Evolutionary conservation across 2,797 vertebrate species (phyloP), one percentile per base, ranked within the genome.

Genomic region (Florisuga fusca): DNA sequence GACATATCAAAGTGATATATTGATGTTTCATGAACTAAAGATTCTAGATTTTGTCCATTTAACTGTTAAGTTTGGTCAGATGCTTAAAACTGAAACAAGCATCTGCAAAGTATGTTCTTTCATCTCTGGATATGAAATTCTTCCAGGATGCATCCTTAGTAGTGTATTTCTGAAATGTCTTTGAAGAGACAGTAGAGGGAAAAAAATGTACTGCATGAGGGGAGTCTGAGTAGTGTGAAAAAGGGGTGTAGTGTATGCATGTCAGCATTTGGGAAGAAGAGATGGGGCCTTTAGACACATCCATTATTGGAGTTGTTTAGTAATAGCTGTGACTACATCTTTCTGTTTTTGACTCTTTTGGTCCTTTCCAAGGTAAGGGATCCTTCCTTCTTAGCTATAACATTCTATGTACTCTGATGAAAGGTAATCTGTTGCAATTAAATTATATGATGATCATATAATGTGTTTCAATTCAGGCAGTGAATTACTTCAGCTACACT

Each of bases 151-250:
- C 9, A 16, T 46, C 7, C 13, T 57, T 67, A 15, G 4, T 19
- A 57, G 50, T n/a, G 13, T 1, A 33, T 9, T 14, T 72, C 45
- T 43, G 25, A 86, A 71, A 66, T 29, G 0, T 55, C 45, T 54
- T 34, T 45, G 19, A 26, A 36, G 20, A 50, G 15, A 62, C 4
- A 19, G 9, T 3, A 73, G 16, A 63, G 12, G 11, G 5, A 18
- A 38, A 58, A 68, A 17, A 1, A 58, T 62, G 6, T 26, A 10
- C 5, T 26, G 23, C 4, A 4, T 1, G 0, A 18, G 15, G 26
- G 9, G 9, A 54, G 31, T 61, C 25, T 64, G 15, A 36, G 4
- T 17, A 22, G 6, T 67, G 29, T 71, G 45, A 73, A 36, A 23
- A 76, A 89, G 12, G 25, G 7, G 16, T 20, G 1, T 7, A 7